Evolutionary conservation across 2,888 invertebrate genomes (phyloP).

Genomic region (Blastobasis adustella): DNA sequence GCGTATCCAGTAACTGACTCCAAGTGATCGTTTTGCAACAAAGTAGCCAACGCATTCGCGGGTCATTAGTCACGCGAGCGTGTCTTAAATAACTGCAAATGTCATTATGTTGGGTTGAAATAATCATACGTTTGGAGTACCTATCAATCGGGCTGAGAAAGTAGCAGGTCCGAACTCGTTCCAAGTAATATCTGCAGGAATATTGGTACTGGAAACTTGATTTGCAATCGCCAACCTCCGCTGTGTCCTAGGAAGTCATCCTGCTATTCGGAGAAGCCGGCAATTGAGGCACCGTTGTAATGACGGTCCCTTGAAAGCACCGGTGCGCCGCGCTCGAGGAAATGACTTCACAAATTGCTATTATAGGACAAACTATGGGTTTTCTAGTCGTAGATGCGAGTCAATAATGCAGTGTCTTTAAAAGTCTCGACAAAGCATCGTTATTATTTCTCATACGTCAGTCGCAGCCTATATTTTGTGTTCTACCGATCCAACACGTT

Average conservation of each 20-base stretch:
- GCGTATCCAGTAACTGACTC: too few relatives aligned
- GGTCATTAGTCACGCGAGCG: too few relatives aligned
- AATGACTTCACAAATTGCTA: constrained; percentile 57
- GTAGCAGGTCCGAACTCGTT: too few relatives aligned
- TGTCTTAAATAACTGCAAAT: too few relatives aligned
- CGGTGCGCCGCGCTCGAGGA: constrained; percentile 40
- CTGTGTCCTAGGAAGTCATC: constrained; percentile 27
- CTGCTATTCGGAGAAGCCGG: constrained; percentile 36
- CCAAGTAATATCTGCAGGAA: not conserved
- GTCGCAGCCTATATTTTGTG: too few relatives aligned
- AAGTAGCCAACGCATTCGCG: too few relatives aligned
- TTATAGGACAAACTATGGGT: constrained; percentile 38
- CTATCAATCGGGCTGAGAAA: too few relatives aligned
- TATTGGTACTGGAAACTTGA: constrained; percentile 13
- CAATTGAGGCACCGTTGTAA: constrained; percentile 65
- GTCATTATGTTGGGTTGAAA: too few relatives aligned
- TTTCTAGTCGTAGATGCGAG: constrained; percentile 25
- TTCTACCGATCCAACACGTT: too few relatives aligned
- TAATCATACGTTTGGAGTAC: too few relatives aligned
- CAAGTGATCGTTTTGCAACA: too few relatives aligned
- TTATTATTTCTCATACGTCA: not conserved
- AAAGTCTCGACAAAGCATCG: constrained; percentile 9
- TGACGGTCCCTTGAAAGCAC: constrained; percentile 54
- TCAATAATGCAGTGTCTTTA: constrained; percentile 8
- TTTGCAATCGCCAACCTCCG: constrained; percentile 10